Evolutionary conservation across 2,797 vertebrate species (phyloP), one percentile per base, ranked within the genome.

Genomic region (Harpagifer antarcticus): DNA sequence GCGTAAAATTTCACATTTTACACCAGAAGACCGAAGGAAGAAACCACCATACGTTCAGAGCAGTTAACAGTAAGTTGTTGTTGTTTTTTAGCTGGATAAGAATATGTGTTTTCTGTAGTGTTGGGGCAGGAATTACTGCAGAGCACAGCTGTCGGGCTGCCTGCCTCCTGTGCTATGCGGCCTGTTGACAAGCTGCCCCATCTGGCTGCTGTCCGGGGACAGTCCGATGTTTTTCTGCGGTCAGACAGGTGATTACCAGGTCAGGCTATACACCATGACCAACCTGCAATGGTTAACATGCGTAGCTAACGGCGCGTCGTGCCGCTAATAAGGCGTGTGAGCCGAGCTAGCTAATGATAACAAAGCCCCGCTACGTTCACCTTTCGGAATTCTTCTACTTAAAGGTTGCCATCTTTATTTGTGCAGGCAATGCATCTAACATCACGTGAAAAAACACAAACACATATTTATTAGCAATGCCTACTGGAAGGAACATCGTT

Each of bases 331-430:
- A 27, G 14, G 66, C 69, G 9, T 12, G 17, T 12, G 61, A 49
- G 82, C 78, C 62, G 79, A 70, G 87, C 81, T 80, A 85, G 87
- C 86, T 69, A 10, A 56, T 15, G 75, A 54, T 76, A 81, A 88
- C 86, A 92, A 88, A 91, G 90, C 88, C 55, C 75, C 75, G 83
- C 70, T 68, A 58, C 87, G 77, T 79, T 87, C 86, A 86, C 83
- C 78, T 84, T 79, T 74, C 63, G 40, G 63, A 82, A 89, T 86
- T 86, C 79, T 82, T 75, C 37, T 55, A 78, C 75, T 78, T 65
- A 56, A 71, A 86, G 84, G 89, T 81, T 89, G 89, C 86, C 90
- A 90, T 89, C 81, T 91, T 89, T 87, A 68, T 83, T 83, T 54
- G 52, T 70, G 47, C 55, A 42, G 55, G 23, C 48, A 59, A 53